Evolutionary conservation across 2,888 invertebrate species (phyloP).

Genomic region (Lasioglossum villosulum): DNA sequence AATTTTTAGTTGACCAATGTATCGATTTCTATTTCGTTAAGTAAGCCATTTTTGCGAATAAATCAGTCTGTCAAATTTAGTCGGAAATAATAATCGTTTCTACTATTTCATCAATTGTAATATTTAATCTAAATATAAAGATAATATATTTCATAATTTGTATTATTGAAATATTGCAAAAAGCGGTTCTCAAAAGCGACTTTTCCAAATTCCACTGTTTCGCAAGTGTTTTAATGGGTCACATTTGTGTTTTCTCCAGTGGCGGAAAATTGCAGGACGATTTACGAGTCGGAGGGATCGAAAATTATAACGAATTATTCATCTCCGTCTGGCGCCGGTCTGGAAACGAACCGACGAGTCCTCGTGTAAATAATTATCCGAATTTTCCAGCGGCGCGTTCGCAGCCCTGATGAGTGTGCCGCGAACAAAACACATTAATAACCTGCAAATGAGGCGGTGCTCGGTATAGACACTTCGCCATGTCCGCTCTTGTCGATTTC

Average conservation of each 20-base stretch:
- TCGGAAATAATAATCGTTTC: no score
- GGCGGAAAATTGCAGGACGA: neutral
- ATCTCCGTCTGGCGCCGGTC: neutral
- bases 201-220: neutral
- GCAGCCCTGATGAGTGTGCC: neutral
- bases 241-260: neutral
- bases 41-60: no score
- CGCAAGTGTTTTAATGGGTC: neutral
- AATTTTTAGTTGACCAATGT: neutral
- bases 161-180: no score
- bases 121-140: no score
- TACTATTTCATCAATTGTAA: no score
- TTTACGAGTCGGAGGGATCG: neutral
- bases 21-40: no score
- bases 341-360: neutral
- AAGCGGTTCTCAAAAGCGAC: neutral
- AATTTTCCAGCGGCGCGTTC: slow-evolving; percentile 5
- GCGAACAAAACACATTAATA: slow-evolving; percentile 8
- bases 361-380: slow-evolving; percentile 18
- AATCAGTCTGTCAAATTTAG: no score
- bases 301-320: slow-evolving; percentile 8
- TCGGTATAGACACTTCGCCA: neutral
- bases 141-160: no score
- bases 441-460: neutral
- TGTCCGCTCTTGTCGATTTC: neutral